Evolutionary conservation across 2,113 vertebrate species (phyloP).

Genomic region (Gopherus flavomarginatus): DNA sequence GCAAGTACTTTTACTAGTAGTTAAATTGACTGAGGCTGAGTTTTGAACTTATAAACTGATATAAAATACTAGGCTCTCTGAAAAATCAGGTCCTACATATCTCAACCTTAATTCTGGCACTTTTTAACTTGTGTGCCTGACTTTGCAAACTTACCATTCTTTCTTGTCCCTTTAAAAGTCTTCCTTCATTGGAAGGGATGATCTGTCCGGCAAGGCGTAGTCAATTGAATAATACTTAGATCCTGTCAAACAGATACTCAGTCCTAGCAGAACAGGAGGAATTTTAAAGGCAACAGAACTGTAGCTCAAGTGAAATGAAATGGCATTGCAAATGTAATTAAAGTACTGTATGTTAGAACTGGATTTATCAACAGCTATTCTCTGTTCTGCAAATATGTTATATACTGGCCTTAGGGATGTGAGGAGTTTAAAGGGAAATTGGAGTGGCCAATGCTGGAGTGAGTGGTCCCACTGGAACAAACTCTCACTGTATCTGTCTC

Average conservation of each 20-base stretch:
- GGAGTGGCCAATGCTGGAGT: not conserved
- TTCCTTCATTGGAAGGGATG: not conserved
- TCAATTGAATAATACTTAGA: not conserved
- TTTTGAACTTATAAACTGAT: not conserved
- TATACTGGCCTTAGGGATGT: not conserved
- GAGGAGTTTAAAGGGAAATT: not conserved
- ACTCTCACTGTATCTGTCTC: not conserved
- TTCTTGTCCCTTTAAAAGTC: slow-evolving; percentile 18
- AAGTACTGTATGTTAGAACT: not conserved
- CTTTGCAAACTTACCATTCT: slow-evolving; percentile 20
- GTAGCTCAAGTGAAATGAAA: not conserved
- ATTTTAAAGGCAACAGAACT: not conserved
- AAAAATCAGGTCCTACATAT: not conserved
- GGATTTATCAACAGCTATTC: not conserved
- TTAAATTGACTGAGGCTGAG: not conserved
- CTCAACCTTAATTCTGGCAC: not conserved
- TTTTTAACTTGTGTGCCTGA: not conserved
- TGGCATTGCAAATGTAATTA: not conserved
- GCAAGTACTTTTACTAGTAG: not conserved
- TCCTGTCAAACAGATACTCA: not conserved
- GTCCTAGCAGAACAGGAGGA: not conserved
- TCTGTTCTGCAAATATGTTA: fast-evolving
- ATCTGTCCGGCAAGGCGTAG: not conserved
- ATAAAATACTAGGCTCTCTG: not conserved
- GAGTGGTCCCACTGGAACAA: not conserved